Evolutionary conservation across 2,888 invertebrate species (phyloP), one percentile per base, ranked within the genome.

Genomic region (Drosophila nr. perissopoda): DNA sequence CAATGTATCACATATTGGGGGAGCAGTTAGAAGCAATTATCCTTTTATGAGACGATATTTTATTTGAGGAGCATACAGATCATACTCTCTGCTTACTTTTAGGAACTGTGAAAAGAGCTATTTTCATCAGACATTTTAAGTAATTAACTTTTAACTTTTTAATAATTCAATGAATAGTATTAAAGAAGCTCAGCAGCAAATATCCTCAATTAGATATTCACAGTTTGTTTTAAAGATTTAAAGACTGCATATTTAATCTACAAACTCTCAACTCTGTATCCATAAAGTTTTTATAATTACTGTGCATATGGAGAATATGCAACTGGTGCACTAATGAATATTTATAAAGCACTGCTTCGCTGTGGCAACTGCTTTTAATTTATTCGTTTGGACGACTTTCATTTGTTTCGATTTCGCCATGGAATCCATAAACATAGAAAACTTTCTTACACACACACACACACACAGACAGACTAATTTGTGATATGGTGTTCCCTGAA

Each of bases 331-430:
- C 52, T 73, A 68, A 69, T 85, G 84, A 87, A 85, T 85, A 85
- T 85, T 84, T 89, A 85, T 85, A 73, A 60, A 60, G 74, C 53
- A 67, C 40, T 45, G 49, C 64, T 33, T 56, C 48, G 56, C 42
- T 40, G 51, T 66, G 88, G 81, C 38, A 73, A 67, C 66, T 31
- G 51, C 51, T 69, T 84, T 87, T 85, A 85, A 85, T 85, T 73
- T 85, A 85, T 85, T 85, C 84, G 66, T 70, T 73, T 63, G 74
- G 84, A 89, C 82, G 87, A 82, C 75, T 87, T 89, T 84, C 89
- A 77, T 82, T 85, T 89, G 77, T 87, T 87, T 79, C 80, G 81
- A 87, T 83, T 80, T 73, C 75, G 49, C 59, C 76, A 74, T 66
- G 74, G 71, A 74, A 80, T 83, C 64, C 71, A 56, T 61, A 70